A percentile compares a stretch with the other conserved stretches of the same genome.
Evolutionary conservation across 2,113 vertebrate species (phyloP).

Genomic region (Aldabrachelys gigantea): DNA sequence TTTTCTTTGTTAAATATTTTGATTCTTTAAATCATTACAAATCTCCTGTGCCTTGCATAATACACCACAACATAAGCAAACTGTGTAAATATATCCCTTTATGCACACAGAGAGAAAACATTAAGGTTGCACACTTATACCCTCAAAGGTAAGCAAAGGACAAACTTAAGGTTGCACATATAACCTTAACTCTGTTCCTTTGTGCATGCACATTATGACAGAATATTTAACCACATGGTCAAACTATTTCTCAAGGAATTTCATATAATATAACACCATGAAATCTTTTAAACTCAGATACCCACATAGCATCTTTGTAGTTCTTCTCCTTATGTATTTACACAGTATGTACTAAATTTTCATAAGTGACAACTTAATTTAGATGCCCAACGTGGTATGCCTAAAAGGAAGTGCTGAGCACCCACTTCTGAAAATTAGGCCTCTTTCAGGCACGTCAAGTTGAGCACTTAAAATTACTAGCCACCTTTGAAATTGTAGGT

Average conservation of each 20-base stretch:
- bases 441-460: background rate
- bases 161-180: background rate
- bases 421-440: background rate
- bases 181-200: background rate
- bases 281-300: background rate
- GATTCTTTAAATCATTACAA: conserved; percentile 8
- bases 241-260: background rate
- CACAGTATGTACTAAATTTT: background rate
- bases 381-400: background rate
- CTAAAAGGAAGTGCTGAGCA: background rate
- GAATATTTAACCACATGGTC: background rate
- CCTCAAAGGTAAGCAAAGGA: background rate
- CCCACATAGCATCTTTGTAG: rapidly evolving
- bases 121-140: background rate
- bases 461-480: background rate
- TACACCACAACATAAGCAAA: background rate
- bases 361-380: background rate
- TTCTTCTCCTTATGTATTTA: rapidly evolving
- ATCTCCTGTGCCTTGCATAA: background rate
- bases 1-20: background rate
- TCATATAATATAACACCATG: background rate
- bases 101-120: background rate
- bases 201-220: background rate
- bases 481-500: background rate
- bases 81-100: background rate